Evolutionary conservation across 2,888 invertebrate genomes (phyloP), one percentile per base, ranked within the genome.

Genomic region (Creontiades dilutus): DNA sequence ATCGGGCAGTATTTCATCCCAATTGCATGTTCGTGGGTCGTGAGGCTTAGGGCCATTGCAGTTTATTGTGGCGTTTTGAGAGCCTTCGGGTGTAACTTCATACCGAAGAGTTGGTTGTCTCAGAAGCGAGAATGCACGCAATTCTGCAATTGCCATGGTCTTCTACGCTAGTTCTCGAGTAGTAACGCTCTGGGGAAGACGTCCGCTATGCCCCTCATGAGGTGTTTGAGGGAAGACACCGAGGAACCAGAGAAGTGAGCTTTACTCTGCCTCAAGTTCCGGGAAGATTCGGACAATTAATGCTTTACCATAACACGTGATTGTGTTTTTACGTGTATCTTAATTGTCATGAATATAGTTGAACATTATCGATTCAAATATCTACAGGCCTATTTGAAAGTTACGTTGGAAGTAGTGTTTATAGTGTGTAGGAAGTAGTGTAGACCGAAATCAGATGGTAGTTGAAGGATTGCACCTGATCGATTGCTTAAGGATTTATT

Each of bases 181-280:
- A 75, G 47, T 75, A 75, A 46, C 86, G 28, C 13, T 55, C 57
- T 48, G 27, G 13, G 48, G 27, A 61, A 85, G 85, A 85, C 48
- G 12, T 52, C 47, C 47, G 16, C 37, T 47, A 86, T 75, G 86
- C 86, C 86, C 16, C 47, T 86, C 48, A 61, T 68, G 75, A 75
- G 86, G n/a, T 86, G 86, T 75, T 23, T 86, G n/a, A 86, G 47
- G 19, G 86, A 86, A 75, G 47, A 82, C 48, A 16, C 68, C 7
- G 75, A 86, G 12, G 86, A 86, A 48, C n/a, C 55, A 13, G 86
- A 75, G 47, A 86, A 48, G 86, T 68, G 48, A 82, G 82, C n/a
- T 82, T 52, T 46, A 68, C 1, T 52, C 37, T 37, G 37, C 2
- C 2, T 37, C 37, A 37, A 37, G 37, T 37, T 37, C 37, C 37